Percentiles rank a stretch among this genome's conserved stretches.
Evolutionary conservation across 2,797 vertebrate genomes (phyloP).

Genomic region (Halcyon badia): DNA sequence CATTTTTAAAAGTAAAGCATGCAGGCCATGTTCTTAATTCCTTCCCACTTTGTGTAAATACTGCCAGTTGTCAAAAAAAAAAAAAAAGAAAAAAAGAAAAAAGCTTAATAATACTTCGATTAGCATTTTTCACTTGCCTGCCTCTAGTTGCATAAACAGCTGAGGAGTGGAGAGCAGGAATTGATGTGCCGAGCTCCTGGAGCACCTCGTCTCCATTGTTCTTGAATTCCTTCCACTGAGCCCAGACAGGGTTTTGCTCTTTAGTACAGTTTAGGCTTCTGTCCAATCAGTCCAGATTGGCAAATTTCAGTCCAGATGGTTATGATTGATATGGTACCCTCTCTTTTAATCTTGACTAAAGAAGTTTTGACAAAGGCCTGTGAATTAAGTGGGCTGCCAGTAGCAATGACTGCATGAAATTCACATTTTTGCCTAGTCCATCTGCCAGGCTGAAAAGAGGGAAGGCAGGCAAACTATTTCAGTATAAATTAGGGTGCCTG

Average conservation of each 20-base stretch:
- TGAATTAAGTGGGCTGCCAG: slow-evolving; percentile 68
- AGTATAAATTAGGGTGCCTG: slow-evolving; percentile 44
- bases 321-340: slow-evolving; percentile 66
- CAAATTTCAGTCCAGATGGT: slow-evolving; percentile 77
- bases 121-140: background rate
- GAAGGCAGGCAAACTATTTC: slow-evolving; percentile 44
- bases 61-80: background rate
- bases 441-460: slow-evolving; percentile 63
- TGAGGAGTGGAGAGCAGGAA: background rate
- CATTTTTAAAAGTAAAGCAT: slow-evolving; percentile 7
- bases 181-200: background rate
- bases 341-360: slow-evolving; percentile 67
- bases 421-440: slow-evolving; percentile 71
- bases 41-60: background rate
- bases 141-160: background rate
- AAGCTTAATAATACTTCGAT: background rate
- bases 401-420: slow-evolving; percentile 63
- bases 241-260: slow-evolving; percentile 34
- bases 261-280: slow-evolving; percentile 52
- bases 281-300: slow-evolving; percentile 68
- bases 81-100: background rate
- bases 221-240: slow-evolving; percentile 11
- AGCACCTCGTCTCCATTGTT: background rate
- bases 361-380: slow-evolving; percentile 73
- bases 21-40: background rate